Evolutionary conservation across 2,113 vertebrate genomes (phyloP), one percentile per base, ranked within the genome.

Genomic region (Acinonyx jubatus): DNA sequence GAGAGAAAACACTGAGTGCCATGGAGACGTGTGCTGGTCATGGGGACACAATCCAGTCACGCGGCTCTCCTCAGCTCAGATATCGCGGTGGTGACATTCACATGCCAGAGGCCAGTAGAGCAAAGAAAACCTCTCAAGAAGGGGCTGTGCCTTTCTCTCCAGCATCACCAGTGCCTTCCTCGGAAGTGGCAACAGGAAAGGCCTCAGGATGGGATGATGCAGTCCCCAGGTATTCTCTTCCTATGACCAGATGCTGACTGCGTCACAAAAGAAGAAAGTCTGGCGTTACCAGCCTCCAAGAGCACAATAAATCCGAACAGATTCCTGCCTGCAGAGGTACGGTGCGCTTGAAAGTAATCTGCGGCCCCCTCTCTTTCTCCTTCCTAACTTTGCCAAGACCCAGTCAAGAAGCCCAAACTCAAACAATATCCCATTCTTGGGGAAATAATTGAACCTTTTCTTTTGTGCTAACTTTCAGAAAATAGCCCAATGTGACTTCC

Each of bases 31-130:
- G 10, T 27, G 13, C 87, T 33, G 18, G 29, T 50, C 38, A 36
- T 3, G 27, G 52, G 45, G 27, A 21, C 23, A 5, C 1, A 11
- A 7, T 1, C 1, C 13, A 14, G 2, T 7, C 61, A 33, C 15
- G 16, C 82, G 55, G 48, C 31, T 27, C 36, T 66, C 69, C 11
- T 2, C 13, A 33, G 65, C 29, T 38, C 78, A 16, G 76, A 33
- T 18, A 48, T 6, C 41, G 6, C 27, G 0, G 1, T 33, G 9
- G 79, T 8, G 2, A 15, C 69, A 33, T 33, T 50, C 73, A 82
- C 36, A 25, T 14, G 36, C 36, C 12, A 10, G 66, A 52, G n/a
- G 48, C 19, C 8, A 50, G 55, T 3, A 63, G n/a, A 48, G 15
- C 41, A 55, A 50, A 92, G 71, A 10, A 29, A 82, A 13, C n/a